phyloP scores from a whole-genome alignment of 2,797 vertebrate genomes.

The Acanthurus leucopareius region DNA sequence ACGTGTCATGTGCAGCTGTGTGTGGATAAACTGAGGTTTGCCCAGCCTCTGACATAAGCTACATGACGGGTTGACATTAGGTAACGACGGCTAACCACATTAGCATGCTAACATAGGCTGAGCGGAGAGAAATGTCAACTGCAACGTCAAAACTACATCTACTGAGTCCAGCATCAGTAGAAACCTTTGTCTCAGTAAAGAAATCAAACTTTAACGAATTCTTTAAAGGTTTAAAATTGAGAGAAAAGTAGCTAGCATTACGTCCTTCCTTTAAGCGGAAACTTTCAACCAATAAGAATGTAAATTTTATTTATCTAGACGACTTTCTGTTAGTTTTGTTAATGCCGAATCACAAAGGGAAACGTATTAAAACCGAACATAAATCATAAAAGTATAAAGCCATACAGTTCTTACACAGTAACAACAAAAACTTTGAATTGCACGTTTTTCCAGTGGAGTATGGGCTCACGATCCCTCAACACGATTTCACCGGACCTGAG shows the following conservation, averaged over 20 bases:
- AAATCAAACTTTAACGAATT: fast-evolving
- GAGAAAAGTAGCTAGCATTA: not conserved
- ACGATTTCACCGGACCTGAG: not conserved
- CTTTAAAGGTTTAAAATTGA: too few relatives aligned
- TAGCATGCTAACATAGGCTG: slow-evolving; percentile 10
- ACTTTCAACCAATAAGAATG: not conserved
- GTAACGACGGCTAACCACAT: slow-evolving; percentile 37
- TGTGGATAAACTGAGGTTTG: too few relatives aligned
- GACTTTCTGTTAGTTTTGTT: fast-evolving
- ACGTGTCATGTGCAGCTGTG: fast-evolving
- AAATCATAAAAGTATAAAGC: fast-evolving
- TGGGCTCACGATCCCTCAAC: not conserved
- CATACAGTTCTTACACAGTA: fast-evolving
- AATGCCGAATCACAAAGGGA: not conserved
- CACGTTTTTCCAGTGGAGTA: not conserved
- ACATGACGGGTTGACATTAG: not conserved
- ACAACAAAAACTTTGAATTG: not conserved
- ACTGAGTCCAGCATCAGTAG: not conserved
- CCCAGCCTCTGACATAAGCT: not conserved
- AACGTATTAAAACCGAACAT: fast-evolving
- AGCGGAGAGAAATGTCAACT: not conserved
- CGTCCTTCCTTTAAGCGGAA: not conserved
- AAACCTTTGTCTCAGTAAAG: not conserved
- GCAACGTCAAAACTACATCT: fast-evolving
- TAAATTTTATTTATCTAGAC: fast-evolving